Percentiles rank a stretch among this genome's conserved stretches.
Conservation (phyloP, 1,140 invertebrate species). For the Varroa destructor region DNA sequence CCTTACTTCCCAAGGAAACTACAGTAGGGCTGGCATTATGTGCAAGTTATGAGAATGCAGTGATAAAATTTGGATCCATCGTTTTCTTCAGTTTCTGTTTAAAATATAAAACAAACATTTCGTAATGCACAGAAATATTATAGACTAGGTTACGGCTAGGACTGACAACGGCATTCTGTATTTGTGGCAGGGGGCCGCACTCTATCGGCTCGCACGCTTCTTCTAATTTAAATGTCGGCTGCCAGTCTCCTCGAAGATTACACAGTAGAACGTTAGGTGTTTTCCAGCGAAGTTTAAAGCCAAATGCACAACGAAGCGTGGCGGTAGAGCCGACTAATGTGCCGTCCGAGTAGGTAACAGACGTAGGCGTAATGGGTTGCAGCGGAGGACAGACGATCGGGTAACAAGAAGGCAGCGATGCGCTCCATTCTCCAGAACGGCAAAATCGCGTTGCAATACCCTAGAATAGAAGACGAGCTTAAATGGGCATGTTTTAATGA, state of each 20-base stretch:
- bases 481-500: neutral
- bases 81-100: no score
- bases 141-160: neutral
- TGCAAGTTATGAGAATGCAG: no score
- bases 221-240: neutral
- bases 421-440: neutral
- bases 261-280: neutral
- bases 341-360: conserved; percentile 14
- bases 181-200: neutral
- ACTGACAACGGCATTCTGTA: conserved; percentile 7
- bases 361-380: neutral
- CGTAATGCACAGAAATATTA: no score
- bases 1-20: no score
- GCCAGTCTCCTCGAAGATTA: neutral
- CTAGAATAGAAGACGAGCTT: neutral
- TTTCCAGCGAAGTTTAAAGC: neutral
- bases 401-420: conserved; percentile 10
- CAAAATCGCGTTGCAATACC: neutral
- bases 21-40: no score
- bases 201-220: conserved; percentile 2
- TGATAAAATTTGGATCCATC: no score
- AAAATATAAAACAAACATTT: no score
- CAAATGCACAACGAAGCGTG: conserved; percentile 1
- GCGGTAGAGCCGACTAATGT: neutral
- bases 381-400: conserved; percentile 10